These are phyloP conservation scores for Saguinus midas DNA, from an alignment of 2,113 vertebrate species.

Conservation along the genomic window DNA sequence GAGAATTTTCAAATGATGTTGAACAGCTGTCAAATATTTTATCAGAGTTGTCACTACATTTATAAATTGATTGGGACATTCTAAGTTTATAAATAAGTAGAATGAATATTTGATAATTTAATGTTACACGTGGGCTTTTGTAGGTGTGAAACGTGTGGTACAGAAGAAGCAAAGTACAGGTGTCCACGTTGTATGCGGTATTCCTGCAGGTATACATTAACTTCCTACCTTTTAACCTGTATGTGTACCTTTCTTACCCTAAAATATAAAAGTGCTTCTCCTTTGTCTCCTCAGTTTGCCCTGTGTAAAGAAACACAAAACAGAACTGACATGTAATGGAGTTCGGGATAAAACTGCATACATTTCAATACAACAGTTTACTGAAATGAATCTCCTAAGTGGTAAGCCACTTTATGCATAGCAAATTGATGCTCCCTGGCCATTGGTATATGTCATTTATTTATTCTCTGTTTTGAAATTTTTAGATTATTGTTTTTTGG, in stretches of 20 bases:
- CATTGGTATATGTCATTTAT: neutral
- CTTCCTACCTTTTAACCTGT: neutral
- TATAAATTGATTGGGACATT: constrained; percentile 21
- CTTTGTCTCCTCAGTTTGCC: constrained; percentile 83
- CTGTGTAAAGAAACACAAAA: constrained; percentile 96
- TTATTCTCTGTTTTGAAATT: constrained; percentile 55
- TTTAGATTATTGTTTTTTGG: constrained; percentile 96
- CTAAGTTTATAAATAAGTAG: neutral
- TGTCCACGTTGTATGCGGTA: constrained; percentile 92
- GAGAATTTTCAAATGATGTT: constrained; percentile 6
- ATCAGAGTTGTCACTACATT: neutral
- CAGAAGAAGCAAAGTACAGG: constrained; percentile 91
- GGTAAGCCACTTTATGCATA: constrained; percentile 84
- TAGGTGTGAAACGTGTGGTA: constrained; percentile 92
- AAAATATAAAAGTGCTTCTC: neutral
- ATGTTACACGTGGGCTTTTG: constrained; percentile 57
- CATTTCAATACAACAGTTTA: constrained; percentile 89
- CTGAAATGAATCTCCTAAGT: constrained; percentile 92
- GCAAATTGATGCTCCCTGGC: neutral
- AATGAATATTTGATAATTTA: neutral
- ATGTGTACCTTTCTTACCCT: neutral
- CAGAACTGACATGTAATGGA: constrained; percentile 88
- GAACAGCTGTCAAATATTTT: neutral
- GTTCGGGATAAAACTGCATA: constrained; percentile 93
- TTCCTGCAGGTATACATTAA: constrained; percentile 90